Evolutionary conservation across 2,888 invertebrate species (phyloP).

Genomic region (Meloe dianella): DNA sequence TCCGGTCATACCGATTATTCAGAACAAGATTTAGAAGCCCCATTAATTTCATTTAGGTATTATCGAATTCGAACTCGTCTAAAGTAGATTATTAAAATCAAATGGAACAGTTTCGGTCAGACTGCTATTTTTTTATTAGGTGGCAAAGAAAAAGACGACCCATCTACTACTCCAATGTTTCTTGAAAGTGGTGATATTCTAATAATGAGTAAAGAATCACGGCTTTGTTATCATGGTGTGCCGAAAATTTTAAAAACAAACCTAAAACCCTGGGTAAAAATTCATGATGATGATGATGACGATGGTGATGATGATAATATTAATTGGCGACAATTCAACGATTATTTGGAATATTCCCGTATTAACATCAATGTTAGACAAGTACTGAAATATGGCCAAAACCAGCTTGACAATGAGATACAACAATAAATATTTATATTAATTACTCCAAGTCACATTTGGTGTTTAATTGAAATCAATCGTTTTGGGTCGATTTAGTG

Average conservation of each 20-base stretch:
- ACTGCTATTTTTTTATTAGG: slow-evolving; percentile 94
- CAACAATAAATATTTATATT: slow-evolving; percentile 20
- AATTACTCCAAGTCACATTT: no score
- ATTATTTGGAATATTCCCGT: slow-evolving; percentile 74
- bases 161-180: slow-evolving; percentile 71
- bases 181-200: slow-evolving; percentile 90
- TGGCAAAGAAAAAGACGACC: slow-evolving; percentile 71
- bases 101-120: slow-evolving; percentile 83
- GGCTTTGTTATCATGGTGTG: slow-evolving; percentile 92
- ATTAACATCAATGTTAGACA: slow-evolving; percentile 96
- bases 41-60: slow-evolving; percentile 89
- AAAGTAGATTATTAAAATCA: no score
- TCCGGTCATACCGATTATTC: slow-evolving; percentile 96
- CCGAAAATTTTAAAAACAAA: slow-evolving; percentile 76
- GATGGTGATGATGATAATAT: no score
- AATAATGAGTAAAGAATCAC: slow-evolving; percentile 84
- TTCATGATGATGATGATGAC: slow-evolving; percentile 35
- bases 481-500: no score
- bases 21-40: slow-evolving; percentile 83
- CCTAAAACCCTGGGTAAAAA: slow-evolving; percentile 60
- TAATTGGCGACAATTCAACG: slow-evolving; percentile 64
- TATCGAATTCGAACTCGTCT: no score
- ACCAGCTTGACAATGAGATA: slow-evolving; percentile 49
- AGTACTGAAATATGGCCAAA: slow-evolving; percentile 73
- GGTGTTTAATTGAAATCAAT: no score